phyloP scores from a whole-genome alignment of 2,888 invertebrate species.

The Luffia ferchaultella region DNA sequence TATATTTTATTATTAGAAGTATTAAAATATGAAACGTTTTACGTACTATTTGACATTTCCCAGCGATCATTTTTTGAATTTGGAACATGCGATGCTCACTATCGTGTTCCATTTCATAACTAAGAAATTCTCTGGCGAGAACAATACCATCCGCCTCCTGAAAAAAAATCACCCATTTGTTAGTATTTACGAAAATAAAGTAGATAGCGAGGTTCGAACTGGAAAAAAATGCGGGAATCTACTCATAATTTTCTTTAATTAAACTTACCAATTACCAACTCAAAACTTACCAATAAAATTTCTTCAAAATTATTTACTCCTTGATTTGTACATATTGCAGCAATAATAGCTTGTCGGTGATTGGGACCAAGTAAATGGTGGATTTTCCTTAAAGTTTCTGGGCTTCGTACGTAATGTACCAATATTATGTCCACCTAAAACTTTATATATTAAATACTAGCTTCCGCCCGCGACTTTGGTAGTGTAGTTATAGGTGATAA shows the following conservation, averaged over 20 bases:
- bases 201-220: too few relatives aligned
- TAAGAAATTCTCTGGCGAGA: constrained; percentile 34
- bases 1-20: too few relatives aligned
- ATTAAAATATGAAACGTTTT: too few relatives aligned
- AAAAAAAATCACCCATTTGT: constrained; percentile 7
- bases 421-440: constrained; percentile 14
- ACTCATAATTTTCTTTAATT: too few relatives aligned
- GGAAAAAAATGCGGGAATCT: too few relatives aligned
- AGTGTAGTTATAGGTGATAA: too few relatives aligned
- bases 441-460: background rate
- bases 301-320: constrained; percentile 32
- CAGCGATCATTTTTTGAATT: constrained; percentile 39
- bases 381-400: constrained; percentile 20
- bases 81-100: constrained; percentile 5
- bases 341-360: constrained; percentile 24
- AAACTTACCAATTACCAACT: too few relatives aligned
- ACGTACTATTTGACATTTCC: too few relatives aligned
- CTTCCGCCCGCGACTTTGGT: too few relatives aligned
- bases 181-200: background rate
- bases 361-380: constrained; percentile 21
- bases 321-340: constrained; percentile 32
- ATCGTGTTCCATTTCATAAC: constrained; percentile 26
- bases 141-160: constrained; percentile 41
- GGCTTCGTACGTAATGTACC: constrained; percentile 26
- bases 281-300: constrained; percentile 28